phyloP scores from a whole-genome alignment of 1,140 invertebrate species.

The Sinonovacula constricta region DNA sequence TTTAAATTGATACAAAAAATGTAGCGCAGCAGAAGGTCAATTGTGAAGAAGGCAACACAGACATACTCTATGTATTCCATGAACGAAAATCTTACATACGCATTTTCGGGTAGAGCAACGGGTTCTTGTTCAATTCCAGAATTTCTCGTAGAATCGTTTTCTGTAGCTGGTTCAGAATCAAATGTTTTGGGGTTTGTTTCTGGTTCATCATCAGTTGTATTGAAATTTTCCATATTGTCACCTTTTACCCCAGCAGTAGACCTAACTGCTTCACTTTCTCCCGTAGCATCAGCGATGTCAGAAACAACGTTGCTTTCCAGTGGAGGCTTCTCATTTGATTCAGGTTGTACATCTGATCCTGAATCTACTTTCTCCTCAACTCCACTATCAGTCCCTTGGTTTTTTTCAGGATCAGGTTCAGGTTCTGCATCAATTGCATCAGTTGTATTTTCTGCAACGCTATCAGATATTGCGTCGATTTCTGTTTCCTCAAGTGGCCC shows the following conservation, averaged over 20 bases:
- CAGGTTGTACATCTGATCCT: too few relatives aligned
- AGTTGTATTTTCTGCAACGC: neutral
- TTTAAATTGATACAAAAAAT: conserved; percentile 9
- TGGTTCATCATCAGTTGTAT: too few relatives aligned
- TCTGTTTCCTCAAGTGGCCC: too few relatives aligned
- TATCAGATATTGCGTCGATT: neutral
- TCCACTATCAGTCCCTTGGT: conserved; percentile 68
- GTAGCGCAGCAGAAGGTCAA: conserved; percentile 5
- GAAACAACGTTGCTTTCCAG: too few relatives aligned
- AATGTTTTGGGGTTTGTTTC: too few relatives aligned
- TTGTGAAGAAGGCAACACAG: conserved; percentile 27
- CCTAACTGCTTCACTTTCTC: too few relatives aligned
- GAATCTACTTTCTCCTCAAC: too few relatives aligned
- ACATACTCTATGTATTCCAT: conserved; percentile 30
- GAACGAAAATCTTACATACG: conserved; percentile 9
- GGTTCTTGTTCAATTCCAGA: neutral
- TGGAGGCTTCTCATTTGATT: too few relatives aligned
- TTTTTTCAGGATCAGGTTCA: conserved; percentile 2
- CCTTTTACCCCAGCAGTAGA: too few relatives aligned
- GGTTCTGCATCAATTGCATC: conserved; percentile 2
- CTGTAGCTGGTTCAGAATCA: conserved; percentile 64
- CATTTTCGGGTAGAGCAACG: conserved; percentile 23
- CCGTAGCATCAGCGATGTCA: too few relatives aligned
- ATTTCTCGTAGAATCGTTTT: conserved; percentile 65
- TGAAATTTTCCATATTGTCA: too few relatives aligned